A percentile compares a stretch with the other conserved stretches of the same genome.
phyloP scores from a whole-genome alignment of 1,140 invertebrate species.

The Danaus melanippus region DNA sequence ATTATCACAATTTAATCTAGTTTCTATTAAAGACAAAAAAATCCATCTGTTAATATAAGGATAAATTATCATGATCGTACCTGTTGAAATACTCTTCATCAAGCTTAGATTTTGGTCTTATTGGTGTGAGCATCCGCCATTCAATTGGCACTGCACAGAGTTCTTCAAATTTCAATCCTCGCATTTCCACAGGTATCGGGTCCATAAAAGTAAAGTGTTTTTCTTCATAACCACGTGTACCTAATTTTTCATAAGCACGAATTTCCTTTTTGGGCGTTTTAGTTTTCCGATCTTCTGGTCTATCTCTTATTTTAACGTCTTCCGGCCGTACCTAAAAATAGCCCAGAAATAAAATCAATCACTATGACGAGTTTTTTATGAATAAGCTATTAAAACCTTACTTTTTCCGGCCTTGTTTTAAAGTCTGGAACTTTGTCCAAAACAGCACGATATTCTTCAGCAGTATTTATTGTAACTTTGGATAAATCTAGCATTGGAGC shows the following conservation, averaged over 20 bases:
- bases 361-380: slow-evolving; percentile 11
- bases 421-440: slow-evolving; percentile 91
- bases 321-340: slow-evolving; percentile 71
- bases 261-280: slow-evolving; percentile 78
- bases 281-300: slow-evolving; percentile 76
- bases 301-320: slow-evolving; percentile 79
- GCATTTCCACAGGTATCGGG: slow-evolving; percentile 88
- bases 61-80: slow-evolving; percentile 50
- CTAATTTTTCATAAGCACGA: slow-evolving; percentile 69
- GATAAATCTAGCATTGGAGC: slow-evolving; percentile 88
- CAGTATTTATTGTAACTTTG: slow-evolving; percentile 80
- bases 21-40: too few species aligned
- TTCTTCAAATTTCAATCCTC: slow-evolving; percentile 81
- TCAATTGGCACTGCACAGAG: slow-evolving; percentile 89
- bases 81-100: slow-evolving; percentile 92
- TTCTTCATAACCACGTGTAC: slow-evolving; percentile 68
- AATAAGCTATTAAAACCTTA: slow-evolving; percentile 42
- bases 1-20: too few species aligned
- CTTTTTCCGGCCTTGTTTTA: slow-evolving; percentile 90
- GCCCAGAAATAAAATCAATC: slow-evolving; percentile 6
- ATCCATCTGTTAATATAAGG: too few species aligned
- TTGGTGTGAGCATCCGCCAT: slow-evolving; percentile 92
- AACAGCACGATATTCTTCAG: slow-evolving; percentile 86
- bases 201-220: slow-evolving; percentile 81
- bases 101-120: slow-evolving; percentile 83